These are phyloP conservation scores for Speoplatyrhinus poulsoni DNA, from an alignment of 2,113 vertebrate species.

Conservation along the genomic window DNA sequence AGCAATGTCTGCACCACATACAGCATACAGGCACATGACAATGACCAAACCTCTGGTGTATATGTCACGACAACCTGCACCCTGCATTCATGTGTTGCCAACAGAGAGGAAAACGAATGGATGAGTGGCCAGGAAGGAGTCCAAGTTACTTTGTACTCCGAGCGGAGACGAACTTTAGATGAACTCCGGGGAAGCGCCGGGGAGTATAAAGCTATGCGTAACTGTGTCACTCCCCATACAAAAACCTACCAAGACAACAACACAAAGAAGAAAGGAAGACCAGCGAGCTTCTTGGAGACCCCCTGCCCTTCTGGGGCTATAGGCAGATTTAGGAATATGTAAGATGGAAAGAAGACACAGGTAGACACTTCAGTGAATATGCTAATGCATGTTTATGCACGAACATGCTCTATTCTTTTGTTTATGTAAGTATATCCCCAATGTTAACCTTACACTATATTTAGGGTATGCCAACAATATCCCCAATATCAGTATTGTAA, in stretches of 20 bases:
- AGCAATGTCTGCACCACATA: background rate
- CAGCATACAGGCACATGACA: constrained; percentile 23
- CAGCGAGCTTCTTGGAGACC: constrained; percentile 75
- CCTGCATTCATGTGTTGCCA: constrained; percentile 47
- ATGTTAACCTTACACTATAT: too few relatives aligned
- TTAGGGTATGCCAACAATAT: too few relatives aligned
- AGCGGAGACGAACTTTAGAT: constrained; percentile 93
- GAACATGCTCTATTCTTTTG: background rate
- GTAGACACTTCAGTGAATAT: constrained; percentile 75
- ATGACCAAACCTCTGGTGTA: constrained; percentile 20
- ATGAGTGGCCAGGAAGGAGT: constrained; percentile 88
- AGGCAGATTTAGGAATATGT: constrained; percentile 68
- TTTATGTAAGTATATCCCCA: too few relatives aligned
- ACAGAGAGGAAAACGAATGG: constrained; percentile 64
- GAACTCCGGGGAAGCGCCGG: constrained; percentile 81
- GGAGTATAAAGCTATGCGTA: constrained; percentile 73
- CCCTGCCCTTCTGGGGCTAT: constrained; percentile 71
- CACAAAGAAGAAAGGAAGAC: constrained; percentile 45
- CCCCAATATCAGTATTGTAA: too few relatives aligned
- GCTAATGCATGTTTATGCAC: too few relatives aligned
- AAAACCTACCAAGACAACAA: constrained; percentile 63
- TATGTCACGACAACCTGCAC: constrained; percentile 35
- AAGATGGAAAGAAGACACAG: constrained; percentile 53
- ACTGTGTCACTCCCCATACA: constrained; percentile 68
- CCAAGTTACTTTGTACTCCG: constrained; percentile 85